Conservation (phyloP, 2,113 vertebrate genomes). For the Chloroceryle aenea region DNA sequence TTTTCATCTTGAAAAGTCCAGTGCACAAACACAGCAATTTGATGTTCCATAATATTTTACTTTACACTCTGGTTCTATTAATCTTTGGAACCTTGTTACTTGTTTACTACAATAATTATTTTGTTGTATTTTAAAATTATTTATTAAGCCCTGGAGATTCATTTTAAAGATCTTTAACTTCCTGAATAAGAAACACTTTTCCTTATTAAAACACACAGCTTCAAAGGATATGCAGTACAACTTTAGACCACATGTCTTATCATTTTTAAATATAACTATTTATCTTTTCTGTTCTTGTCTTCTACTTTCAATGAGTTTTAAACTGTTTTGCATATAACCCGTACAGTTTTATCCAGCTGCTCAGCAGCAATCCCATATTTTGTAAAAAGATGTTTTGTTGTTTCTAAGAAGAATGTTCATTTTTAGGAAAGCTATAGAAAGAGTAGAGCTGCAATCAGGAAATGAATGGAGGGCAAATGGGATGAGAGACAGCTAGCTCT, state of each 20-base stretch:
- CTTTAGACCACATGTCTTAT: neutral
- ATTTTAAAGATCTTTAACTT: neutral
- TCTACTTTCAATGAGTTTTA: neutral
- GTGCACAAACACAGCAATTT: neutral
- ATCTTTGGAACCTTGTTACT: neutral
- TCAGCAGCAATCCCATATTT: neutral
- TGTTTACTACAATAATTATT: neutral
- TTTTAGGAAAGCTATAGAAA: neutral
- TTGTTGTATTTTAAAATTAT: neutral
- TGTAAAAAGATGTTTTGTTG: neutral
- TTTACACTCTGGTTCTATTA: neutral
- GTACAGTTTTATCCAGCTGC: conserved; percentile 1
- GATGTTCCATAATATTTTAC: neutral
- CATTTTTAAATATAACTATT: neutral
- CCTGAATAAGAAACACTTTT: neutral
- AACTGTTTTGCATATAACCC: neutral
- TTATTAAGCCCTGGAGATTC: neutral
- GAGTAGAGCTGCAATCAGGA: neutral
- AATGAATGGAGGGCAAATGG: neutral
- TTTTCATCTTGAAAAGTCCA: neutral
- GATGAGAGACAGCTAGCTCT: neutral
- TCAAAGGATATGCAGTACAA: neutral
- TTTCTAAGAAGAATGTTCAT: neutral
- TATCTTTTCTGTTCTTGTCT: neutral
- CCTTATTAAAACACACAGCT: neutral